Percentiles rank a stretch among this genome's conserved stretches.
Conservation (phyloP, 2,113 vertebrate species). For the Zosterops japonicus region DNA sequence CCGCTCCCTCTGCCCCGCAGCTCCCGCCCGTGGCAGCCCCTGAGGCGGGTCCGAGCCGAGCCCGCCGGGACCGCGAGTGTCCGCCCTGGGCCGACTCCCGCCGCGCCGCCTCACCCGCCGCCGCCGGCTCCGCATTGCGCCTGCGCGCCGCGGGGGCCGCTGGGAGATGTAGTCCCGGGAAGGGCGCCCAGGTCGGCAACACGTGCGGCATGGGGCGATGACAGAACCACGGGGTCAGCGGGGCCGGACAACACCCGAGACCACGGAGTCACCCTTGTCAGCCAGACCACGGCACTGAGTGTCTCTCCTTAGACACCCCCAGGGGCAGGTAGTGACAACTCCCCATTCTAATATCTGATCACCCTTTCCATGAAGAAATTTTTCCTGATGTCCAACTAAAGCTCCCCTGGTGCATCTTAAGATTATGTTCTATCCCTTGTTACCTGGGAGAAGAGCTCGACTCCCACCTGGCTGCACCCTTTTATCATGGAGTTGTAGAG, state of each 20-base stretch:
- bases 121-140: neutral
- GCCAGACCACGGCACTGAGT: neutral
- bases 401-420: neutral
- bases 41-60: neutral
- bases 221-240: rapidly evolving
- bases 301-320: neutral
- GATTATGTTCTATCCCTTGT: neutral
- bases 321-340: neutral
- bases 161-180: neutral
- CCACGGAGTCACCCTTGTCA: rapidly evolving
- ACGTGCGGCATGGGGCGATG: rapidly evolving
- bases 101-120: neutral
- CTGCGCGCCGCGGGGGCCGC: neutral
- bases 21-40: neutral
- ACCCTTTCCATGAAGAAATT: neutral
- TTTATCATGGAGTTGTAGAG: neutral
- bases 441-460: neutral
- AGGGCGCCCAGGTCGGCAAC: rapidly evolving
- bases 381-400: neutral
- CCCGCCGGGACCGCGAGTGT: rapidly evolving
- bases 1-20: neutral
- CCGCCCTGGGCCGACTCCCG: neutral
- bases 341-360: neutral
- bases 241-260: neutral
- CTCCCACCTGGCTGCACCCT: neutral